A percentile compares a stretch with the other conserved stretches of the same genome.
These are phyloP conservation scores for Eristalis pertinax DNA, from an alignment of 2,888 invertebrate species.

Conservation along the genomic window DNA sequence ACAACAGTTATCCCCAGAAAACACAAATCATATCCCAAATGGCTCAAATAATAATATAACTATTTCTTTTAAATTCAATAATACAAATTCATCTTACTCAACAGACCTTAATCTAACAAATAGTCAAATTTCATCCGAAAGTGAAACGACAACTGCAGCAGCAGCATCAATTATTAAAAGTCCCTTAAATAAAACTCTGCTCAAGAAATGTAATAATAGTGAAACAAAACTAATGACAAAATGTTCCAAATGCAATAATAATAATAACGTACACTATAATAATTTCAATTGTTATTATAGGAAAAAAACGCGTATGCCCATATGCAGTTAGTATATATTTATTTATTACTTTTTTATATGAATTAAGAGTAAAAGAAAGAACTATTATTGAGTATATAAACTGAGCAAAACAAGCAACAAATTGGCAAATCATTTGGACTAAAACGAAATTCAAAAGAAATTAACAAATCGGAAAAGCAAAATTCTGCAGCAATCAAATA, in stretches of 20 bases:
- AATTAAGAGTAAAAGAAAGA: neutral
- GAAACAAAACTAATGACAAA: constrained; percentile 73
- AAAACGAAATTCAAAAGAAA: constrained; percentile 39
- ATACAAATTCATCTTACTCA: constrained; percentile 15
- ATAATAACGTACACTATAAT: constrained; percentile 80
- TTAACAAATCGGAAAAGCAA: constrained; percentile 38
- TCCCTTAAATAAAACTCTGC: constrained; percentile 77
- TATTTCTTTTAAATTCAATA: constrained; percentile 36
- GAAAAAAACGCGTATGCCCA: constrained; percentile 81
- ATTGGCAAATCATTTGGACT: constrained; percentile 52
- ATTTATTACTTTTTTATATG: constrained; percentile 43
- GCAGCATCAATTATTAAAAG: constrained; percentile 76
- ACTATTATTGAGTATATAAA: neutral
- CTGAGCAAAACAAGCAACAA: neutral
- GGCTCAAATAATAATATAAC: constrained; percentile 49
- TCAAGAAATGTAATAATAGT: constrained; percentile 76
- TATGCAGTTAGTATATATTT: constrained; percentile 81
- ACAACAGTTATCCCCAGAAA: constrained; percentile 39
- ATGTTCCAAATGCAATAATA: constrained; percentile 80
- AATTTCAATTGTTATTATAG: constrained; percentile 81
- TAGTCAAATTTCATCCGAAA: constrained; percentile 16
- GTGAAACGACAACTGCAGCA: constrained; percentile 46
- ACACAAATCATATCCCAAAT: constrained; percentile 49
- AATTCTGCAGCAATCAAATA: constrained; percentile 61
- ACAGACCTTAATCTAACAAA: constrained; percentile 8